phyloP scores from a whole-genome alignment of 2,797 vertebrate genomes.

The Anolis apletophallus region DNA sequence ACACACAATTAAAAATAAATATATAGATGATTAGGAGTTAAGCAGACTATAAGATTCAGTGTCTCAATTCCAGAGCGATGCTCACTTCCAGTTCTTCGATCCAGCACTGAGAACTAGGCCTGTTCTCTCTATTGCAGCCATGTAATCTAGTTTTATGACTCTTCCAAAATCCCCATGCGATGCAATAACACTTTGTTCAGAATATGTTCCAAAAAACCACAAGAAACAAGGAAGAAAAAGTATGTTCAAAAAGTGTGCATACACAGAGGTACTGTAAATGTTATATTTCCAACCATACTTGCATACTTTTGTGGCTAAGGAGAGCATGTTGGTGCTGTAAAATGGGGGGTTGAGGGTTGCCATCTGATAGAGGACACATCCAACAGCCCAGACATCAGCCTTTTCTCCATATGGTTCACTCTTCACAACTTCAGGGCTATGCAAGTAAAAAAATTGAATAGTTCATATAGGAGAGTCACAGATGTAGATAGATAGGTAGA shows the following conservation, averaged over 20 bases:
- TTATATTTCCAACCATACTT: neutral
- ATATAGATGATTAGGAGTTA: neutral
- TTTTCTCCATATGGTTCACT: constrained; percentile 91
- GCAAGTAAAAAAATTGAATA: constrained; percentile 43
- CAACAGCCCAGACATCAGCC: constrained; percentile 91
- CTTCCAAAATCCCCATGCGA: neutral
- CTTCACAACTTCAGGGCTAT: constrained; percentile 90
- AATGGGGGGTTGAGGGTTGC: constrained; percentile 87
- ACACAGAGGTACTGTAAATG: neutral
- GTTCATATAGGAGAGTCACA: neutral
- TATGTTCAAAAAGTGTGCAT: neutral
- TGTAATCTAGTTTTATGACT: neutral
- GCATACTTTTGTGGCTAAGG: constrained; percentile 87
- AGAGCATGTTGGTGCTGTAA: constrained; percentile 90
- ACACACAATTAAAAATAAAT: neutral
- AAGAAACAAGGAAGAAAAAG: neutral
- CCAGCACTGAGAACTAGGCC: neutral
- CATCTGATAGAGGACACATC: constrained; percentile 93
- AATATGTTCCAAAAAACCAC: neutral
- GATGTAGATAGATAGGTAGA: neutral
- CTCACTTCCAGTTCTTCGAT: neutral
- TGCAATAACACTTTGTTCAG: neutral
- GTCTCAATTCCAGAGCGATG: neutral
- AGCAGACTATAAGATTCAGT: neutral
- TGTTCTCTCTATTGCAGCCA: neutral